phyloP scores from a whole-genome alignment of 2,888 invertebrate genomes.

The Chrysolina oricalcia region DNA sequence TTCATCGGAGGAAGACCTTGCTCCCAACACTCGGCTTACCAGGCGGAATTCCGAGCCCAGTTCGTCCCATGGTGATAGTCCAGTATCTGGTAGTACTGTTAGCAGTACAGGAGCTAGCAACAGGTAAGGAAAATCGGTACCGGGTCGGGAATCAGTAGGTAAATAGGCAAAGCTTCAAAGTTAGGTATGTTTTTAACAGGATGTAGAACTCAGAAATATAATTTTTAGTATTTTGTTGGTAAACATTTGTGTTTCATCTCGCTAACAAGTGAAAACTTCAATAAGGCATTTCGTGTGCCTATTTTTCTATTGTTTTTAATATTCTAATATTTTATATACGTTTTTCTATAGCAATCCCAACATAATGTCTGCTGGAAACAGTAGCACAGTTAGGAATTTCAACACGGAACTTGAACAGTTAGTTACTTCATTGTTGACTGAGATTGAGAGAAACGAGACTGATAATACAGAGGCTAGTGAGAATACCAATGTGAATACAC shows the following conservation, averaged over 20 bases:
- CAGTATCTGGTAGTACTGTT: neutral
- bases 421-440: conserved; percentile 61
- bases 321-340: too few relatives aligned
- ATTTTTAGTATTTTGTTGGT: neutral
- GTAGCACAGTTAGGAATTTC: conserved; percentile 57
- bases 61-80: neutral
- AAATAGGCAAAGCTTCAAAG: too few relatives aligned
- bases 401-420: conserved; percentile 63
- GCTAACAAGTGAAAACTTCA: neutral
- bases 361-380: neutral
- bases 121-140: neutral
- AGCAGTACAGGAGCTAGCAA: conserved; percentile 14
- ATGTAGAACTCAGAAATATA: too few relatives aligned
- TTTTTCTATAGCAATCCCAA: conserved; percentile 28
- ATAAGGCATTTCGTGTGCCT: too few relatives aligned
- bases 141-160: too few relatives aligned
- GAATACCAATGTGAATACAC: conserved; percentile 27
- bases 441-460: conserved; percentile 58
- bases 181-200: too few relatives aligned
- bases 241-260: too few relatives aligned
- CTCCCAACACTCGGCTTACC: conserved; percentile 38
- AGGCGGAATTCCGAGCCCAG: conserved; percentile 27
- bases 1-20: conserved; percentile 57
- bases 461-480: conserved; percentile 39
- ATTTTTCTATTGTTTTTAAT: too few relatives aligned